These are phyloP conservation scores for Megalopta genalis DNA, from an alignment of 1,140 invertebrate species.

Conservation along the genomic window DNA sequence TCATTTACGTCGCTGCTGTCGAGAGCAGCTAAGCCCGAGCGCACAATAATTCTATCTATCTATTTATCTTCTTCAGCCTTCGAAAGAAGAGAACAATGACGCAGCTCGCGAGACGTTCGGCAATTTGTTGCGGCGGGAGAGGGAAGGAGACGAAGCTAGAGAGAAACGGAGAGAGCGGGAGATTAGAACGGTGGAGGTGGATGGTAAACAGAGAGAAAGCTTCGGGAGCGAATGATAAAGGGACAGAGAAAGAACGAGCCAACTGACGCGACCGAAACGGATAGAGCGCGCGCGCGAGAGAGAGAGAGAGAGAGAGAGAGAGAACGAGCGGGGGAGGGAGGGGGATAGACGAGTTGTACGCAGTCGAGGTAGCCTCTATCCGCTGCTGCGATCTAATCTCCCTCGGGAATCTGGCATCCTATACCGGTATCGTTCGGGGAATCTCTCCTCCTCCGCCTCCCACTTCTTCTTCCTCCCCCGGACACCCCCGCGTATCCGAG, in stretches of 20 bases:
- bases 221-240: slow-evolving; percentile 23
- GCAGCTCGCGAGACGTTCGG: slow-evolving; percentile 63
- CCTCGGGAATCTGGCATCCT: slow-evolving; percentile 74
- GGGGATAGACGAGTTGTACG: slow-evolving; percentile 61
- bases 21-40: slow-evolving; percentile 27
- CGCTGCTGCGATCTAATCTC: slow-evolving; percentile 71
- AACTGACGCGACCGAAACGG: background rate
- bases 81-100: slow-evolving; percentile 61
- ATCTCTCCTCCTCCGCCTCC: slow-evolving; percentile 60
- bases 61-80: slow-evolving; percentile 55
- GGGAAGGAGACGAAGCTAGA: no score
- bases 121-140: slow-evolving; percentile 65
- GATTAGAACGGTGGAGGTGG: no score
- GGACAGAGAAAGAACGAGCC: slow-evolving; percentile 33
- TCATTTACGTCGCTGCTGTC: slow-evolving; percentile 46
- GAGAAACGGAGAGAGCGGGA: no score
- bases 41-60: slow-evolving; percentile 59
- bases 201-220: background rate
- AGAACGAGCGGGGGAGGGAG: slow-evolving; percentile 21
- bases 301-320: slow-evolving; percentile 7
- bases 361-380: slow-evolving; percentile 66
- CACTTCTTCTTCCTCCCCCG: slow-evolving; percentile 28
- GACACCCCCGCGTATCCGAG: slow-evolving; percentile 30
- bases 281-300: no score
- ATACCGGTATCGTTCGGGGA: slow-evolving; percentile 69